A percentile compares a stretch with the other conserved stretches of the same genome.
Evolutionary conservation across 1,140 invertebrate species (phyloP).

Genomic region (Neodiprion virginianus): DNA sequence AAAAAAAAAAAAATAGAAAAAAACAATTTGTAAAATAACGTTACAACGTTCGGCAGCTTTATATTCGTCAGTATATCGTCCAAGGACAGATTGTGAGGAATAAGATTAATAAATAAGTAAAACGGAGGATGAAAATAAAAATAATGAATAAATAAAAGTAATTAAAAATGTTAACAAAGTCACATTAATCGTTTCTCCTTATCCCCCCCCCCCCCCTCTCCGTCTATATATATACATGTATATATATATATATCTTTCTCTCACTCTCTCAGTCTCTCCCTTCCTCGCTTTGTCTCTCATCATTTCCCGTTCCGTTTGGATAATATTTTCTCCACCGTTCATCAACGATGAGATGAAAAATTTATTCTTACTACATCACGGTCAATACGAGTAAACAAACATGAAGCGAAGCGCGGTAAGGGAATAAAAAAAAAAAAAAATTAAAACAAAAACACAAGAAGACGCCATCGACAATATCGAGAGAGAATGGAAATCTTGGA

Average conservation of each 20-base stretch:
- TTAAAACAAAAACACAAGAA: too few species aligned
- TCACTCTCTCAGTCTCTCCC: conserved; percentile 20
- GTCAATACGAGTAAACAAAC: too few species aligned
- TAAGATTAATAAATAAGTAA: too few species aligned
- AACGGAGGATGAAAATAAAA: too few species aligned
- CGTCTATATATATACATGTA: neutral
- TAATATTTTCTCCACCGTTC: conserved; percentile 14
- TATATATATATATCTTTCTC: conserved; percentile 11
- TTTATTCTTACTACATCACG: neutral
- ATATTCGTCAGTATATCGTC: neutral
- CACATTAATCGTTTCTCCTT: neutral
- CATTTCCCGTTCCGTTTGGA: conserved; percentile 27
- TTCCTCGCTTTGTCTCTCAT: conserved; percentile 26
- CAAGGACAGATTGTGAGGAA: too few species aligned
- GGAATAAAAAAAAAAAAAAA: too few species aligned
- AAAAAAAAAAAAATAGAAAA: neutral
- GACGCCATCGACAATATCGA: too few species aligned
- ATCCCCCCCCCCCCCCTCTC: conserved; percentile 12
- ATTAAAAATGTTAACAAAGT: too few species aligned
- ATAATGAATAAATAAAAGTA: too few species aligned
- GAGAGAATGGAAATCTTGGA: conserved; percentile 35
- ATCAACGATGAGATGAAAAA: conserved; percentile 10
- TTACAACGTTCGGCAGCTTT: neutral
- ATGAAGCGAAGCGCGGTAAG: too few species aligned
- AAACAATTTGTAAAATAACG: neutral